These are phyloP conservation scores for Electrophaes corylata DNA, from an alignment of 2,888 invertebrate genomes.

Conservation along the genomic window DNA sequence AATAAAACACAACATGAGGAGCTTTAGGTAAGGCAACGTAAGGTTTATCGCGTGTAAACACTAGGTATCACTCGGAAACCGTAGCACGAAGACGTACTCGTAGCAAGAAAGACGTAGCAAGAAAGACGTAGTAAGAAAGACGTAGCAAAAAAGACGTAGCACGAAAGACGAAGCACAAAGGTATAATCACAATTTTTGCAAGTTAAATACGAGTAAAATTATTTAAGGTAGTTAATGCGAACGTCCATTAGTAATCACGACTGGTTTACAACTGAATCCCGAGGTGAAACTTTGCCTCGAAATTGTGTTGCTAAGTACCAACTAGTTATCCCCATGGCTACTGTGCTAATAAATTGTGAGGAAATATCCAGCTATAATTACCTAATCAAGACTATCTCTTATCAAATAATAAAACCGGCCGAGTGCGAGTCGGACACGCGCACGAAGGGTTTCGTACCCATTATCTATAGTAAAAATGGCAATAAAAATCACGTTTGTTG, in stretches of 20 bases:
- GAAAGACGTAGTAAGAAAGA: neutral
- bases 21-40: too few relatives aligned
- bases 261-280: constrained; percentile 1
- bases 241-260: neutral
- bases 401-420: too few relatives aligned
- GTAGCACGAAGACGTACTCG: neutral
- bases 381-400: too few relatives aligned
- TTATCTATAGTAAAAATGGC: too few relatives aligned
- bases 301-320: neutral
- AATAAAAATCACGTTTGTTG: too few relatives aligned
- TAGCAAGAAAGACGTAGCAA: neutral
- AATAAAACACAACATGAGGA: neutral
- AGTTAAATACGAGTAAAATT: neutral
- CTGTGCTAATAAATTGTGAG: constrained; percentile 12
- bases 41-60: too few relatives aligned
- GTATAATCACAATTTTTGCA: too few relatives aligned
- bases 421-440: too few relatives aligned
- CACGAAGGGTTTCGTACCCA: too few relatives aligned
- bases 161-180: neutral
- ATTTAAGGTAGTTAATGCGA: neutral
- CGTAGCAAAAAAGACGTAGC: neutral
- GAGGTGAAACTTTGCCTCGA: neutral
- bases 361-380: constrained; percentile 15
- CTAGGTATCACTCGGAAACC: too few relatives aligned
- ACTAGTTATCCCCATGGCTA: constrained; percentile 18